Evolutionary conservation across 2,888 invertebrate genomes (phyloP), one percentile per base, ranked within the genome.

Genomic region (Rhagonycha lutea): DNA sequence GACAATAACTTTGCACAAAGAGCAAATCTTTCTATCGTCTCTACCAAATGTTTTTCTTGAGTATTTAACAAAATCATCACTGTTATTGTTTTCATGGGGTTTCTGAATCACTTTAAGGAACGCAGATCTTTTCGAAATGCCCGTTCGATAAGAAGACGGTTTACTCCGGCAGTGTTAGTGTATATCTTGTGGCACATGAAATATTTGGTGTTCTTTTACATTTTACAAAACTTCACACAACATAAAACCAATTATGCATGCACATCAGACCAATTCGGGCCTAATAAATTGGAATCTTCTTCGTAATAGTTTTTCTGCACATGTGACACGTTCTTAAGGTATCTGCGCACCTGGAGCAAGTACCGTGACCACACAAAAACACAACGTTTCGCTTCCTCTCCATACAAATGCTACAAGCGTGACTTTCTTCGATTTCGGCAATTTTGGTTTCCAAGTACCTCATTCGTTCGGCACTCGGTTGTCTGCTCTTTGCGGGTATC

Each of bases 341-440:
- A 79, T 94, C 92, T 0, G 96, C 94, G 85, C 96, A 96, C 81
- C 92, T 91, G 71, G 93, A 92, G 86, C 96, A 96, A 12, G 96
- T 94, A 23, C 94, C 94, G 84, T 96, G 96, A 1, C 96, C 96
- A 84, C 96, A 96, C n/a, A 96, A 89, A 86, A 96, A 96, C 23
- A 94, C 96, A 18, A 96, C 94, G 84, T 95, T 95, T 60, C 94
- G 89, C 77, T 92, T 91, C 47, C 95, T 89, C 84, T 96, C 96
- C 96, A 96, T 95, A 86, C 96, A 96, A 81, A 96, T 96, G 73
- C 94, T 93, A 84, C 96, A 96, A 85, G 93, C 92, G 83, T 94
- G 93, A 14, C 94, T 94, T 84, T 96, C 96, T 86, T 96, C 96
- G 80, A 96, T 93, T 87, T 96, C 96, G 63, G 94, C 94, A 77